Base-by-base conservation (phyloP, 2,113 vertebrate species). In the Poecile atricapillus region DNA sequence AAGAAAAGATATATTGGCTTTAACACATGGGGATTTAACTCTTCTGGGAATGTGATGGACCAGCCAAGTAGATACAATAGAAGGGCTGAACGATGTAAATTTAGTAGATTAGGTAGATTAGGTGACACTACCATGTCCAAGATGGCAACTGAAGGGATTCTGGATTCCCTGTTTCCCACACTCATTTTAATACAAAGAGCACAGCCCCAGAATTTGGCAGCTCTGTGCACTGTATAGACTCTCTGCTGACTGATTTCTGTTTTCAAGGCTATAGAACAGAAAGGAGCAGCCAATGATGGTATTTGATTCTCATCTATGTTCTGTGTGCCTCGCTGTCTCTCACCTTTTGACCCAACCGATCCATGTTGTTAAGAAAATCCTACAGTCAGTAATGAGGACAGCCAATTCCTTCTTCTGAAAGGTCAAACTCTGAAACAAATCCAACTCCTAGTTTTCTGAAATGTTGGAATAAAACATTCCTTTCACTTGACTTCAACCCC, bases 381-480 rank as follows among this genome's bases (percentile, higher is more conserved):
- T 80, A 33, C 55, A 90, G 71, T 49, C 82, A 81, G 73, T 94
- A 96, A 95, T 13, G 47, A 92, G 79, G 52, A 88, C 47, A 59
- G 56, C 30, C 60, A 88, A 85, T 81, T 94, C 52, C 39, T 93
- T 69, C 88, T 73, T 69, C 93, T 81, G 78, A 94, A 92, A 95
- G 93, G 87, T 90, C 92, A 92, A 74, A 31, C 64, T 78, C 68
- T 64, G 87, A 88, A 88, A 86, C 20, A 77, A 93, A 94, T 77
- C 43, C 71, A 90, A 47, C 60, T 86, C 12, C 17, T 70, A 37
- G 37, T 77, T 91, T 93, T 85, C 70, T 87, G 18, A 93, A 84
- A 59, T 46, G 64, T 12, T 71, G 58, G 71, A 39, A 69, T 87
- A 89, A 93, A 75, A 8, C 44, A 91, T 87, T 95, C 59, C 44